phyloP scores from a whole-genome alignment of 2,888 invertebrate genomes.

The Eristalinus sepulchralis region DNA sequence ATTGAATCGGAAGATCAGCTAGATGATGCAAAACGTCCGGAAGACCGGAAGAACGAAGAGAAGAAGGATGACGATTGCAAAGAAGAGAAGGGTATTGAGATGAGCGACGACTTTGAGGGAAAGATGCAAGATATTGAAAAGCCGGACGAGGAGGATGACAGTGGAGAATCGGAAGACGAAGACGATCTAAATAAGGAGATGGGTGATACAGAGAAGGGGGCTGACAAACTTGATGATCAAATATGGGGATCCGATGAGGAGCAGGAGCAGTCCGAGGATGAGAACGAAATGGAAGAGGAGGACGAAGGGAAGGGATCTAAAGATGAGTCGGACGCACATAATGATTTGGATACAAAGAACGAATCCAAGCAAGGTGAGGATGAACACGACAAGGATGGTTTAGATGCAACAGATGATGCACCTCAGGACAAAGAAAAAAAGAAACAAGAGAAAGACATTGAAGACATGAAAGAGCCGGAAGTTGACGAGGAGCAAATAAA shows the following conservation, averaged over 20 bases:
- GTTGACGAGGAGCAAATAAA: slow-evolving; percentile 89
- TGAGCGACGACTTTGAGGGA: slow-evolving; percentile 97
- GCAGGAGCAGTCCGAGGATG: slow-evolving; percentile 85
- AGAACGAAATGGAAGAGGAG: slow-evolving; percentile 83
- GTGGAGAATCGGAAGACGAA: slow-evolving; percentile 86
- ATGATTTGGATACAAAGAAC: slow-evolving; percentile 80
- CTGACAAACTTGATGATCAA: slow-evolving; percentile 90
- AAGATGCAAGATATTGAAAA: slow-evolving; percentile 85
- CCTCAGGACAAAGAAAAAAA: slow-evolving; percentile 77
- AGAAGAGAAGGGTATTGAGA: slow-evolving; percentile 96
- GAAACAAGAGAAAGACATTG: slow-evolving; percentile 86
- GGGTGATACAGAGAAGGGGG: slow-evolving; percentile 95
- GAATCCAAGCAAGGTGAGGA: slow-evolving; percentile 83
- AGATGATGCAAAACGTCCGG: slow-evolving; percentile 91
- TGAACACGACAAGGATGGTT: slow-evolving; percentile 81
- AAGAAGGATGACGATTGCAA: slow-evolving; percentile 90
- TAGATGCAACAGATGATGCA: slow-evolving; percentile 79
- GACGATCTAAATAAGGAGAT: slow-evolving; percentile 96
- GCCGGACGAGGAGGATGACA: slow-evolving; percentile 83
- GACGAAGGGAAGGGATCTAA: slow-evolving; percentile 87
- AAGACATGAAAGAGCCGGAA: slow-evolving; percentile 91
- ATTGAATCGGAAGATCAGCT: slow-evolving; percentile 93
- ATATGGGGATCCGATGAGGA: slow-evolving; percentile 94
- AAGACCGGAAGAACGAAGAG: slow-evolving; percentile 84
- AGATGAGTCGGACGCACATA: slow-evolving; percentile 86